These are phyloP conservation scores for Rapana venosa DNA, from an alignment of 2,888 invertebrate species.

Conservation along the genomic window DNA sequence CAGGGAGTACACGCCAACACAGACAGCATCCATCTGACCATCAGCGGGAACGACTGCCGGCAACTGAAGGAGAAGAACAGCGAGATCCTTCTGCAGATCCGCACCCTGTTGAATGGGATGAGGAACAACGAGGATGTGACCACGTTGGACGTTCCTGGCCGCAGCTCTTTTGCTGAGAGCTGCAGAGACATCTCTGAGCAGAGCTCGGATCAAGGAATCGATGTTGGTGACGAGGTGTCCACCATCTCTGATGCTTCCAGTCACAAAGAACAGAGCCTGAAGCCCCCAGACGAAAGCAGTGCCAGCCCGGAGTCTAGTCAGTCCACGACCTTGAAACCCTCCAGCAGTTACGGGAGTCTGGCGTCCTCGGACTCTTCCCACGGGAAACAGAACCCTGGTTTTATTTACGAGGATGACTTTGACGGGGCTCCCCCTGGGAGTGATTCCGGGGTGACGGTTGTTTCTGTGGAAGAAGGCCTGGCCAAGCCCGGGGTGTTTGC, in stretches of 20 bases:
- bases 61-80: conserved; percentile 1
- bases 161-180: conserved; percentile 34
- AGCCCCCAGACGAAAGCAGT: neutral
- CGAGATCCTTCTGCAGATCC: conserved; percentile 25
- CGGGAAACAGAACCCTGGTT: conserved; percentile 45
- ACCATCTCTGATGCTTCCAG: conserved; percentile 42
- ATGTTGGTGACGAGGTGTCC: conserved; percentile 46
- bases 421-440: conserved; percentile 26
- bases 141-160: conserved; percentile 6
- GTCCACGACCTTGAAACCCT: neutral
- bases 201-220: conserved; percentile 54
- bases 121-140: conserved; percentile 32
- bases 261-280: conserved; percentile 19
- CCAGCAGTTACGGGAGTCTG: conserved; percentile 43
- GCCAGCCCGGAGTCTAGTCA: neutral
- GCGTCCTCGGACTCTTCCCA: conserved; percentile 25
- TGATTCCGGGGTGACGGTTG: neutral
- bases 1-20: neutral
- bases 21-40: neutral
- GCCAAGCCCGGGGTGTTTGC: conserved; percentile 12
- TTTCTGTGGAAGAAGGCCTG: neutral
- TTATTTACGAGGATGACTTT: conserved; percentile 43
- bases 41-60: neutral
- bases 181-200: conserved; percentile 45
- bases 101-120: neutral